Evolutionary conservation across 2,797 vertebrate genomes (phyloP).

Genomic region (Galago senegalensis): DNA sequence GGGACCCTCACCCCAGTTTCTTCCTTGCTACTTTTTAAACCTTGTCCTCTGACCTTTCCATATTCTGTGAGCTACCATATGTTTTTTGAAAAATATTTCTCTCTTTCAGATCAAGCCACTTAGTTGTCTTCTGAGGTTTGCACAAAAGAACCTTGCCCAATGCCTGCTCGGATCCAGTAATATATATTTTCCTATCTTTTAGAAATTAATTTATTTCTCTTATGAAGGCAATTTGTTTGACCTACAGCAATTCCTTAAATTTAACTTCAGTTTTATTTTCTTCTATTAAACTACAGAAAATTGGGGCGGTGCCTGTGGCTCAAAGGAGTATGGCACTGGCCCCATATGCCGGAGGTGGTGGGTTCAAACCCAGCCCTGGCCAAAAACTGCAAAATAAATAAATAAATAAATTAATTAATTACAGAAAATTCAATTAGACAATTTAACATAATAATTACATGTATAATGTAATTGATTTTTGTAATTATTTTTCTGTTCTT

Average conservation of each 20-base stretch:
- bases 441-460: not conserved
- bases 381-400: no score
- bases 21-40: not conserved
- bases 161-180: not conserved
- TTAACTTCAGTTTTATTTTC: not conserved
- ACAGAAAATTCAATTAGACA: not conserved
- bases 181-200: not conserved
- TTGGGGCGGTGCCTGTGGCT: not conserved
- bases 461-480: not conserved
- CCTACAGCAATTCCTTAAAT: not conserved
- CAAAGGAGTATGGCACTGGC: no score
- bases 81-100: not conserved
- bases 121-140: not conserved
- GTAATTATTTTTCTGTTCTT: not conserved
- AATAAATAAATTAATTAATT: not conserved
- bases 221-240: not conserved
- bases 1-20: not conserved
- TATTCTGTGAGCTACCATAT: not conserved
- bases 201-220: slow-evolving; percentile 24
- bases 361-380: no score
- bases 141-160: not conserved
- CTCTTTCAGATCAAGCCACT: not conserved
- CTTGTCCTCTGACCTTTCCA: not conserved
- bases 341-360: no score
- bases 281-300: not conserved